phyloP scores from a whole-genome alignment of 2,113 vertebrate genomes.

The Acrocephalus arundinaceus region DNA sequence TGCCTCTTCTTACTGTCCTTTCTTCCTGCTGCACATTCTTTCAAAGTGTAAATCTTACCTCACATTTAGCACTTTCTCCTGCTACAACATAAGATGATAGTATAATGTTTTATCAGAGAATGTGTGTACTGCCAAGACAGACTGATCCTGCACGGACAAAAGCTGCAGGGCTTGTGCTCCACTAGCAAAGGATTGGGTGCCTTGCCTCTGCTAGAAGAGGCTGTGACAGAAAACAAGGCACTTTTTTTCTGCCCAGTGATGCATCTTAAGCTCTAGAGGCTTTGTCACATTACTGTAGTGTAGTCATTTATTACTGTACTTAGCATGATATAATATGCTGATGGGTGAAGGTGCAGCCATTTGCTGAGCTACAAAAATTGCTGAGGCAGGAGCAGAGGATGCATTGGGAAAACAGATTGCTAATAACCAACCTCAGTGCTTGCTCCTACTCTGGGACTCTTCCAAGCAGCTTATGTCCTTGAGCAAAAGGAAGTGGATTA shows the following conservation, averaged over 20 bases:
- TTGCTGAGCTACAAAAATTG: neutral
- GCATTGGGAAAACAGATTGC: neutral
- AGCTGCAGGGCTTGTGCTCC: neutral
- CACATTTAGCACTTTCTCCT: neutral
- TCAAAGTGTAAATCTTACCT: neutral
- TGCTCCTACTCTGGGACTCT: neutral
- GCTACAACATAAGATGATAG: neutral
- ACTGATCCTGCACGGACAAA: neutral
- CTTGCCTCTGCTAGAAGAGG: neutral
- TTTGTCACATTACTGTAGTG: neutral
- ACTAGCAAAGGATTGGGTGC: neutral
- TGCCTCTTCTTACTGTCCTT: neutral
- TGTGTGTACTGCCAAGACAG: neutral
- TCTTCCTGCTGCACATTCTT: neutral
- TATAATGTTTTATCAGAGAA: neutral
- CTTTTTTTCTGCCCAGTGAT: neutral
- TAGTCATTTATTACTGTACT: neutral
- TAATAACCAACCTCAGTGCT: neutral
- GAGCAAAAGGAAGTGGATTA: neutral
- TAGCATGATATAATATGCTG: neutral
- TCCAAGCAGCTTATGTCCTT: neutral
- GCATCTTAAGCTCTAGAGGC: neutral
- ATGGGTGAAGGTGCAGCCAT: neutral
- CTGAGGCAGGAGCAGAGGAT: neutral
- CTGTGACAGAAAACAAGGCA: neutral